phyloP scores from a whole-genome alignment of 2,113 vertebrate genomes.

The Emydura subglobosa region DNA sequence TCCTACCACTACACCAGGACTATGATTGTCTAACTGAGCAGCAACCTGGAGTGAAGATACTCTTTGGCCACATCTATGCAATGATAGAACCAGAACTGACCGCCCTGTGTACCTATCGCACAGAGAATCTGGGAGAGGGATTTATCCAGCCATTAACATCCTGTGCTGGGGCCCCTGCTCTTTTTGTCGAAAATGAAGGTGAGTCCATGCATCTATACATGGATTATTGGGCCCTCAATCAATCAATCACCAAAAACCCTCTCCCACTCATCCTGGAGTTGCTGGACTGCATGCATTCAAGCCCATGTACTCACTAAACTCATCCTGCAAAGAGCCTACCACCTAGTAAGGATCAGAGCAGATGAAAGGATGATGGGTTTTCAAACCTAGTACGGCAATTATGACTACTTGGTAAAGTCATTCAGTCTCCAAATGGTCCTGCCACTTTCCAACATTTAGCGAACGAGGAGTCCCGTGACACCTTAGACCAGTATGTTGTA shows the following conservation, averaged over 20 bases:
- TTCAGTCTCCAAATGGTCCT: too few species aligned
- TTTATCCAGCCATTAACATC: too few species aligned
- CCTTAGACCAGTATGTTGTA: too few species aligned
- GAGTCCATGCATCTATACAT: neutral
- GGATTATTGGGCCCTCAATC: neutral
- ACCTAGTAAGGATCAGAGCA: neutral
- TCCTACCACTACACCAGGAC: neutral
- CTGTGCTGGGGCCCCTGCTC: too few species aligned
- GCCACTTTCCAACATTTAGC: too few species aligned
- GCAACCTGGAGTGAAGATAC: neutral
- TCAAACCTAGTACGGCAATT: too few species aligned
- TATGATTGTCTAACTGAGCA: neutral
- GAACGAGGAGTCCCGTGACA: too few species aligned
- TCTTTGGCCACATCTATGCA: neutral
- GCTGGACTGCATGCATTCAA: neutral
- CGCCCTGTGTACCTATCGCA: neutral
- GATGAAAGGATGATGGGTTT: neutral
- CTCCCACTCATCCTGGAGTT: neutral
- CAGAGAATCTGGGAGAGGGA: neutral
- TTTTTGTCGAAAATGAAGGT: neutral
- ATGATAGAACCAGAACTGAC: neutral
- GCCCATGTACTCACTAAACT: neutral
- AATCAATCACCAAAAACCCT: neutral
- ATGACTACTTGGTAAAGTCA: too few species aligned
- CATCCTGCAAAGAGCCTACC: neutral